A percentile compares a stretch with the other conserved stretches of the same genome.
Conservation (phyloP, 1,140 invertebrate species). For the Chrysomallon squamiferum region DNA sequence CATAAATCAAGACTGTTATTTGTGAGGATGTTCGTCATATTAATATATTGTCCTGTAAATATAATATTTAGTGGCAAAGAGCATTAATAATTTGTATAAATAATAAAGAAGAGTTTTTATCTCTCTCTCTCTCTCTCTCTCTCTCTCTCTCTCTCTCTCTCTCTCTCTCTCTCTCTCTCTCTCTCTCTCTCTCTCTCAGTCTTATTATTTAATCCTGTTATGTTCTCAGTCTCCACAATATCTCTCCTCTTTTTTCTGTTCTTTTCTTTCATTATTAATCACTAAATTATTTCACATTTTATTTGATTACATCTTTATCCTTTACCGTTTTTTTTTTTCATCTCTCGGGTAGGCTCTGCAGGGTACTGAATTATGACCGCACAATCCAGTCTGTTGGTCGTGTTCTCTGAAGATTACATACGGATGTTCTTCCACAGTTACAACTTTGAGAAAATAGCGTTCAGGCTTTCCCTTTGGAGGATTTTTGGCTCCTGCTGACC, state of each 20-base stretch:
- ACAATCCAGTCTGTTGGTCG: conserved; percentile 26
- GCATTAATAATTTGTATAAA: background rate
- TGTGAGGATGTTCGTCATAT: background rate
- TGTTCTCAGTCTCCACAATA: too few species aligned
- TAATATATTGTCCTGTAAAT: background rate
- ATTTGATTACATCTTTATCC: too few species aligned
- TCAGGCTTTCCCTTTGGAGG: conserved; percentile 98
- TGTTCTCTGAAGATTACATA: conserved; percentile 73
- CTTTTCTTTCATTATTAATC: too few species aligned
- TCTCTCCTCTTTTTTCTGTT: too few species aligned
- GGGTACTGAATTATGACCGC: conserved; percentile 29
- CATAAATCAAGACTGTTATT: background rate
- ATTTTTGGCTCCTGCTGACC: conserved; percentile 94
- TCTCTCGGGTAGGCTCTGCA: conserved; percentile 24
- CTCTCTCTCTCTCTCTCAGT: too few species aligned
- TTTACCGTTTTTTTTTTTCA: conserved; percentile 19
- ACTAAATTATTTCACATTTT: too few species aligned
- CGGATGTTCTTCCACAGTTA: conserved; percentile 94
- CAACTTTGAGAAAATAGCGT: conserved; percentile 95
- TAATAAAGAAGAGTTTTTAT: too few species aligned
- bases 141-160: too few species aligned
- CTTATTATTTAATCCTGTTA: too few species aligned
- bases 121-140: too few species aligned
- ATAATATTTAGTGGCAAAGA: background rate
- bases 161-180: too few species aligned